Base-by-base conservation (phyloP, 2,113 vertebrate species). In the Neolamprologus toae region DNA sequence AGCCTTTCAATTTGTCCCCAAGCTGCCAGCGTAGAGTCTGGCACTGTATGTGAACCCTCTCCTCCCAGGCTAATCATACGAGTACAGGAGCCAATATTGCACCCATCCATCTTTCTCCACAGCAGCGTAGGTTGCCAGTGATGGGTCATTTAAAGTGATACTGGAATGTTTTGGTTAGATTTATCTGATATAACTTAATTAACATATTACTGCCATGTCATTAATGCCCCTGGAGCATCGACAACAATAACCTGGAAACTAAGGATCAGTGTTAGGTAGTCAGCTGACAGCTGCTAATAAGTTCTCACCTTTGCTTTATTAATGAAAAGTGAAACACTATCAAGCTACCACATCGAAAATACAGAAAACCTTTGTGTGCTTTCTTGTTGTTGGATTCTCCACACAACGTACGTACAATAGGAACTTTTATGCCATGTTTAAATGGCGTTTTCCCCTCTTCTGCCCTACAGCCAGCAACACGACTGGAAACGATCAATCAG, bases 391-490 rank as follows among this genome's bases (percentile, higher is more conserved):
- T 2, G 21, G 68, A 45, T 2, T 73, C 21, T 45, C 37, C 37
- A 26, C 37, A 45, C 21, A 16, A 16, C 1, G 5, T 73, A 10
- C 0, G 5, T 40, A 0, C 0, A 7, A 40, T 1, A 14, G 7
- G 3, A 68, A n/a, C 31, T n/a, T 66, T 66, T 35, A 63, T 3
- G 8, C 31, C 14, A 47, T 28, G 23, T 76, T 76, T 76, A 28
- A 1, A 28, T 0, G 1, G 71, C 14, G 4, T 28, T 45, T 73
- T 28, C 0, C 68, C 40, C 21, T 76, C 23, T 11, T 47, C 23
- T 49, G 71, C 23, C 16, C 16, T 0, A 78, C 6, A 35, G 42
- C 6, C 40, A 78, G 71, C 0, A 17, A 11, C 23, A 17, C 9
- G 3, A 76, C 23, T 12, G 71, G 14, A 76, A 76, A 47, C 14